Evolutionary conservation across 2,113 vertebrate genomes (phyloP), one percentile per base, ranked within the genome.

Genomic region (Cairina moschata): DNA sequence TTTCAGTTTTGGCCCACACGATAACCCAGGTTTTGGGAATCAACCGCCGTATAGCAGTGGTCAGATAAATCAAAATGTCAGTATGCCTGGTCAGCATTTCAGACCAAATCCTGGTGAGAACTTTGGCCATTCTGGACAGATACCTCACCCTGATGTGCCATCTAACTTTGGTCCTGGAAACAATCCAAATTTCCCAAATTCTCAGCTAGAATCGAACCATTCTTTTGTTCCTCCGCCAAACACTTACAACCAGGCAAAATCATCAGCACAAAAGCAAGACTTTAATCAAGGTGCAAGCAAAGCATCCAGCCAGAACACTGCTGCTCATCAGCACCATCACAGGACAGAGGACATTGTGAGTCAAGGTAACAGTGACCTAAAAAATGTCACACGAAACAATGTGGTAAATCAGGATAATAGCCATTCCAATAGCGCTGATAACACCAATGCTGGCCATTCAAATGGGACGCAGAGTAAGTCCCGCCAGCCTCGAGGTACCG

Each of bases 11-110:
- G 95, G 96, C 77, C 97, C 98, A 2, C 98, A 95, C 1, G 98
- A 99, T 67, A 98, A 96, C 48, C 90, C 97, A 36, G 71, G 79
- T 66, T 98, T 98, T 74, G 97, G 96, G 63, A 98, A 96, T 88
- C 98, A 98, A 7, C 96, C 97, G 21, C 74, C 97, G 73, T 98
- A 98, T 6, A 96, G 95, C 48, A 66, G 92, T 13, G 96, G 94
- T 87, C 96, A 95, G 63, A 91, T 98, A 68, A 97, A 81, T 83
- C 98, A 97, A 31, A 97, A 97, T 73, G 94, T 98, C 81, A 93
- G 29, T 67, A 96, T 98, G 72, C 96, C 98, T n/a, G 90, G 96
- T 93, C 98, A 98, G 73, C 97, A 98, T 91, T 98, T 98, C 93
- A 97, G 98, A 88, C 97, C 97, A 50, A 98, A 97, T 80, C 97